A percentile compares a stretch with the other conserved stretches of the same genome.
These are phyloP conservation scores for Aethes cnicana DNA, from an alignment of 2,888 invertebrate species.

Conservation along the genomic window DNA sequence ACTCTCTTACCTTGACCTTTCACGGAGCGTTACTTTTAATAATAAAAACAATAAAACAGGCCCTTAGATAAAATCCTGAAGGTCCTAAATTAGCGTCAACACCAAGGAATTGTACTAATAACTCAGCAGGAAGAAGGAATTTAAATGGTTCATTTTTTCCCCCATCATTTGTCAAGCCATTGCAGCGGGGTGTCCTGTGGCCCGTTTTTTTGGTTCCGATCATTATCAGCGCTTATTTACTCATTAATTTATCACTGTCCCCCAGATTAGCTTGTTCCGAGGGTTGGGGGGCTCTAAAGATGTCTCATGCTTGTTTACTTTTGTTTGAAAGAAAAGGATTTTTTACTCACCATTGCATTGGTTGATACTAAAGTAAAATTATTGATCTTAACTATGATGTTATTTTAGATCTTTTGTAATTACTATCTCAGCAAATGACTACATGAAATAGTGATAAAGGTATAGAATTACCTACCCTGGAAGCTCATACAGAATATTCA, in stretches of 20 bases:
- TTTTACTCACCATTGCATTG: too few species aligned
- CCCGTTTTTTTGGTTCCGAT: constrained; percentile 58
- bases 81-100: constrained; percentile 24
- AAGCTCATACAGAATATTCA: too few species aligned
- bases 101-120: constrained; percentile 21
- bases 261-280: constrained; percentile 60
- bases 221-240: constrained; percentile 74
- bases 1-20: background rate
- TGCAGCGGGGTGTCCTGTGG: constrained; percentile 38
- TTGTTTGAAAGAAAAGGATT: background rate
- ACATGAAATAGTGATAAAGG: too few species aligned
- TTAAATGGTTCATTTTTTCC: constrained; percentile 65
- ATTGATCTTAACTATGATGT: too few species aligned
- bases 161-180: constrained; percentile 62
- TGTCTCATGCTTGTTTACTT: constrained; percentile 20
- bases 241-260: constrained; percentile 76
- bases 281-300: constrained; percentile 40
- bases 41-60: constrained; percentile 18
- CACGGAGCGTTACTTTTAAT: background rate
- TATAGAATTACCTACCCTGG: too few species aligned
- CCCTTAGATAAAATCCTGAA: constrained; percentile 28
- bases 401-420: too few species aligned
- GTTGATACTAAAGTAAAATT: too few species aligned
- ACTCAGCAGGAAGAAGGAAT: constrained; percentile 12
- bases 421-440: too few species aligned